Evolutionary conservation across 2,113 vertebrate genomes (phyloP), one percentile per base, ranked within the genome.

Genomic region (Caranx ignobilis): DNA sequence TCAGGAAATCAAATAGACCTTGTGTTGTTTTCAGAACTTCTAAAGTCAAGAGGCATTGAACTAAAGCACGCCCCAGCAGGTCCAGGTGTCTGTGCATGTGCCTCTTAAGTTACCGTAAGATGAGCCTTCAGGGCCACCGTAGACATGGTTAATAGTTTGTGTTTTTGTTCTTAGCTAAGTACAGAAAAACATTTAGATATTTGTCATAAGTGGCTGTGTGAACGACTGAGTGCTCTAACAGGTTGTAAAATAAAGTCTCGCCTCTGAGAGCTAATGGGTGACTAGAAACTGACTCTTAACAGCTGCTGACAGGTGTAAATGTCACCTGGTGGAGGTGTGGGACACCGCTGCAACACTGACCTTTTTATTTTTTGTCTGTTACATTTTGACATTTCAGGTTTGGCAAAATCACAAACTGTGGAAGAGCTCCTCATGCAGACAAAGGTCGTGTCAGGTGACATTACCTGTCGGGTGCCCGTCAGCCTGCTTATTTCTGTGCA

Each of bases 221-320:
- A 61, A 9, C 34, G 62, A 15, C 43, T 43, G 16, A 34, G 57
- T 15, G 50, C 70, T 61, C 43, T 71, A 37, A 77, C 76, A 75
- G 52, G 4, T 21, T 56, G 32, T 65, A 39, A 69, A 73, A 65
- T 45, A 26, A 60, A 81, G 69, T 31, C 50, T 77, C 77, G 60
- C 55, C 71, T 83, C 6, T 0, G 1, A 77, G 48, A 15, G 67
- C 71, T 66, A 62, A 72, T 63, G 26, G n/a, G 31, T 79, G 32
- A 48, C 39, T 45, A 19, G 37, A 31, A 43, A 72, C 79, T 35
- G 11, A 70, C 37, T 65, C 34, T 67, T 31, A 10, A 34, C 13
- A 15, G 43, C 15, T 1, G 8, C 62, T 45, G 16, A 1, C 62
- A 60, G 47, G 18, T 26, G 12, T 64, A 47, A 72, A 66, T 8